Evolutionary conservation across 2,113 vertebrate genomes (phyloP).

Genomic region (Chitala chitala): DNA sequence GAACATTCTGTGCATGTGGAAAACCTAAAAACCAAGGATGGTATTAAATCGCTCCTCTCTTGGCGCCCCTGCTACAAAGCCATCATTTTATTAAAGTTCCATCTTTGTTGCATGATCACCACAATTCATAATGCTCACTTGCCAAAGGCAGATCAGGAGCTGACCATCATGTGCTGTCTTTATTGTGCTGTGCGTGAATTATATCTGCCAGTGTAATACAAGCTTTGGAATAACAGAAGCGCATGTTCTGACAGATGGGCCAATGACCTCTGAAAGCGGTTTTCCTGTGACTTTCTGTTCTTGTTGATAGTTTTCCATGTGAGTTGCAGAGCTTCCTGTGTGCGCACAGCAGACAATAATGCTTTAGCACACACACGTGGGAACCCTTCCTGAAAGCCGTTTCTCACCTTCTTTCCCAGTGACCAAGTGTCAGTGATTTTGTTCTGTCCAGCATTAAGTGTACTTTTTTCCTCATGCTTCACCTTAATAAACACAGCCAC

Average conservation of each 20-base stretch:
- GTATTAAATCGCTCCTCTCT: not conserved
- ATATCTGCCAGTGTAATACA: too few species aligned
- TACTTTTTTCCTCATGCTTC: not conserved
- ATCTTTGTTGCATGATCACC: not conserved
- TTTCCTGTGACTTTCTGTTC: conserved; percentile 34
- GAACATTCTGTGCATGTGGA: conserved; percentile 21
- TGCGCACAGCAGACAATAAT: conserved; percentile 46
- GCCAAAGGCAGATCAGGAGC: not conserved
- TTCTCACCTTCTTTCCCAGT: conserved; percentile 9
- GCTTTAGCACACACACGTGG: conserved; percentile 25
- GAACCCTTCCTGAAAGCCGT: conserved; percentile 43
- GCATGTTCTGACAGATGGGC: not conserved
- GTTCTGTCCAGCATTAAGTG: not conserved
- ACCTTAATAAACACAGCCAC: not conserved
- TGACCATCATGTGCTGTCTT: not conserved
- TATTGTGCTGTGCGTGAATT: too few species aligned
- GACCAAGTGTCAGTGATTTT: too few species aligned
- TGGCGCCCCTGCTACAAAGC: not conserved
- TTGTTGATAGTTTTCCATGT: conserved; percentile 40
- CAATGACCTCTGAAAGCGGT: conserved; percentile 29
- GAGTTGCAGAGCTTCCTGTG: conserved; percentile 60
- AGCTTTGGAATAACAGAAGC: too few species aligned
- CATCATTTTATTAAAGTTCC: not conserved
- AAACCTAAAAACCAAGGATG: conserved; percentile 25
- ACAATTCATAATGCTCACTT: not conserved